Evolutionary conservation across 2,113 vertebrate species (phyloP).

Genomic region (Malurus melanocephalus): DNA sequence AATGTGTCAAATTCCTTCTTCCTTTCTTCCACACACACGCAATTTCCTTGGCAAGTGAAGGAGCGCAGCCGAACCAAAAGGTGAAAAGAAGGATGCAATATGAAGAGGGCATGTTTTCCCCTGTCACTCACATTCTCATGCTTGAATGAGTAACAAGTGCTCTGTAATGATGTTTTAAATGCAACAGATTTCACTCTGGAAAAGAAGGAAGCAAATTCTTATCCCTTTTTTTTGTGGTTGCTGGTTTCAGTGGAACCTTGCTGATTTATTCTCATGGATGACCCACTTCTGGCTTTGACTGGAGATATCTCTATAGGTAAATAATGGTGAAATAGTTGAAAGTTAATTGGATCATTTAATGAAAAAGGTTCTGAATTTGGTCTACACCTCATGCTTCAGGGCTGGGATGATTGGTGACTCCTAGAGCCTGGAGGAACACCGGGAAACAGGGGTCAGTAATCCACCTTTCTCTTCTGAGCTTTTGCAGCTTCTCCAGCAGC

Average conservation of each 20-base stretch:
- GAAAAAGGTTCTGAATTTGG: neutral
- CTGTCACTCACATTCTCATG: conserved; percentile 46
- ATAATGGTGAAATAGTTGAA: neutral
- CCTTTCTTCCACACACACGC: neutral
- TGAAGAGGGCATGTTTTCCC: conserved; percentile 33
- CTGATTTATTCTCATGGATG: neutral
- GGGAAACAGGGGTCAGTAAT: neutral
- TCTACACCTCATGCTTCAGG: neutral
- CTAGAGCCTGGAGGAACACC: neutral
- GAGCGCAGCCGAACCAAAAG: neutral
- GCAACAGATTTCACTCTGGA: neutral
- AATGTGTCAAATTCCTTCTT: conserved; percentile 43
- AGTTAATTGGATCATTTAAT: neutral
- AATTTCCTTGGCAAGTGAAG: conserved; percentile 50
- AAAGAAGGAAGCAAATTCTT: neutral
- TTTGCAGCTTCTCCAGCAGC: neutral
- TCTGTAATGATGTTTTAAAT: conserved; percentile 10
- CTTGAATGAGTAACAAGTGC: neutral
- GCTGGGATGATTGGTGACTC: neutral
- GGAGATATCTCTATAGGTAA: neutral
- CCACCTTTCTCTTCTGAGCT: neutral
- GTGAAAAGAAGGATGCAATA: conserved; percentile 12
- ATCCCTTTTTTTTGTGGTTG: neutral
- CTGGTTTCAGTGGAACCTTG: neutral
- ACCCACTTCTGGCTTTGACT: neutral